Percentiles rank a stretch among this genome's conserved stretches.
phyloP scores from a whole-genome alignment of 2,797 vertebrate genomes.

The Petrocephalus schoutedeni region DNA sequence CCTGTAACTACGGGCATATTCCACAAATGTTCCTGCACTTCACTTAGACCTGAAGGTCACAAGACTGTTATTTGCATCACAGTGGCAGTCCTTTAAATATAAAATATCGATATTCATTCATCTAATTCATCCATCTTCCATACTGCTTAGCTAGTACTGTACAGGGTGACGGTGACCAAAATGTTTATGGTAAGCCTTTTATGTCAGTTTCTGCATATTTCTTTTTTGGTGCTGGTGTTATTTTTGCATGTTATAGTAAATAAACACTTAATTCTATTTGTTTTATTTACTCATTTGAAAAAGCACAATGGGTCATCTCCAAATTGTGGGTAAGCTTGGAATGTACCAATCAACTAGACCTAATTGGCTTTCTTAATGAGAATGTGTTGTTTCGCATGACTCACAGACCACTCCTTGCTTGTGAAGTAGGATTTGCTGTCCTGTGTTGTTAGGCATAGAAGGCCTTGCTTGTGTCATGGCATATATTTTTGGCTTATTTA shows the following conservation, averaged over 20 bases:
- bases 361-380: not conserved
- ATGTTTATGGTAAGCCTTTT: not conserved
- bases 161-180: not conserved
- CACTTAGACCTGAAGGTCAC: not conserved
- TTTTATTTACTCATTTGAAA: not conserved
- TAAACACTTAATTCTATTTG: not conserved
- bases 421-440: not conserved
- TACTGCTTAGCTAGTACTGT: not conserved
- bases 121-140: not conserved
- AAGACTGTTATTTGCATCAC: not conserved
- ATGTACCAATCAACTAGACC: too few species aligned
- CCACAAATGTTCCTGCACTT: not conserved
- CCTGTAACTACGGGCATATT: not conserved
- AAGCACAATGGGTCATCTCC: not conserved
- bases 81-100: not conserved
- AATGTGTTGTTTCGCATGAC: not conserved
- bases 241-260: not conserved
- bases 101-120: not conserved
- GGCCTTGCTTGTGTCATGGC: not conserved
- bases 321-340: not conserved
- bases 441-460: not conserved
- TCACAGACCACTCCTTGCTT: not conserved
- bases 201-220: not conserved
- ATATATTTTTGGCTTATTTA: not conserved
- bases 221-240: not conserved